Evolutionary conservation across 2,797 vertebrate genomes (phyloP).

Genomic region (Anguilla anguilla): DNA sequence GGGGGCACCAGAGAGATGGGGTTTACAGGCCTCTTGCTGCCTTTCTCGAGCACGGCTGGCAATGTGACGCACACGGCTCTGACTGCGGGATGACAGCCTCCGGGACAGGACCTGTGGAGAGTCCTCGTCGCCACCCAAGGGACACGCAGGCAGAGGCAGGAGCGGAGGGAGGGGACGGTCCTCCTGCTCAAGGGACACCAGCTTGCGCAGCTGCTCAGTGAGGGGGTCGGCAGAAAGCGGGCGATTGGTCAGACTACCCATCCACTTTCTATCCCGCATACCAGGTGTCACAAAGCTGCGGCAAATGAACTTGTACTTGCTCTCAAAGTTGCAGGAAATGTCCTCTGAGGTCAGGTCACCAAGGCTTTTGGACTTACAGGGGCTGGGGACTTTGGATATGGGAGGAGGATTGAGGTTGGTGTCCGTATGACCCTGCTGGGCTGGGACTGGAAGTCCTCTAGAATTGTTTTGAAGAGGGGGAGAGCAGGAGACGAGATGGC

Average conservation of each 20-base stretch:
- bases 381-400: constrained; percentile 61
- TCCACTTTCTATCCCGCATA: constrained; percentile 70
- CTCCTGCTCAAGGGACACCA: constrained; percentile 86
- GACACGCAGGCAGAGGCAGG: constrained; percentile 29
- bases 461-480: constrained; percentile 2
- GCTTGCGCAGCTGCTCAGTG: constrained; percentile 87
- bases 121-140: constrained; percentile 59
- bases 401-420: constrained; percentile 47
- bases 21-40: constrained; percentile 87
- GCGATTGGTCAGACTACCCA: constrained; percentile 52
- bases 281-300: constrained; percentile 86
- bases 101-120: constrained; percentile 82
- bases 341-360: constrained; percentile 97
- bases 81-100: constrained; percentile 91
- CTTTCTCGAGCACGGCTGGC: constrained; percentile 91
- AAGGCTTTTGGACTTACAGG: constrained; percentile 94
- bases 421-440: constrained; percentile 39
- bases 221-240: constrained; percentile 80
- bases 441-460: constrained; percentile 40
- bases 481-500: neutral
- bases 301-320: constrained; percentile 95
- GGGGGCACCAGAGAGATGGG: constrained; percentile 52
- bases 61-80: constrained; percentile 94
- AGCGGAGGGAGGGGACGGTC: constrained; percentile 57
- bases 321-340: constrained; percentile 95